Evolutionary conservation across 2,113 vertebrate genomes (phyloP).

Genomic region (Coptodon rendalli): DNA sequence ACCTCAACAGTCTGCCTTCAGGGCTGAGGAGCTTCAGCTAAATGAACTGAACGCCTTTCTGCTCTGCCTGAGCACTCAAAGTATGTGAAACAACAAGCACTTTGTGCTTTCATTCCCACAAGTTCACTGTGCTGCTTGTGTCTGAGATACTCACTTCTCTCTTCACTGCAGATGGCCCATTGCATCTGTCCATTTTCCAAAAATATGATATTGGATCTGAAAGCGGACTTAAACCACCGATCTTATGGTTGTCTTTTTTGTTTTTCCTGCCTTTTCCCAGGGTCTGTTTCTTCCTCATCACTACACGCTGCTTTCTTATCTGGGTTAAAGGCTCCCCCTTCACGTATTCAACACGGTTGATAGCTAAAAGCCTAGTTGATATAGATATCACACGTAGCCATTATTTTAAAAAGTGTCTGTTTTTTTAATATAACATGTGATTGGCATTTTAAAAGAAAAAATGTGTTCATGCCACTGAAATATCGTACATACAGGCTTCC

Average conservation of each 20-base stretch:
- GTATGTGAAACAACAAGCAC: neutral
- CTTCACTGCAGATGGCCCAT: neutral
- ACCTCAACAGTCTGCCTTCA: neutral
- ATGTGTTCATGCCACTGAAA: neutral
- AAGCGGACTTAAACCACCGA: neutral
- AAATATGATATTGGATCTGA: neutral
- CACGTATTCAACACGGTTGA: rapidly evolving
- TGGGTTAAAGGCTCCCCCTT: neutral
- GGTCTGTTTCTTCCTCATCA: neutral
- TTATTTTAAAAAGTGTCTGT: neutral
- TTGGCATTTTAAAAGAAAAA: neutral
- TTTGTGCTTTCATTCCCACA: neutral
- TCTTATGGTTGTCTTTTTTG: neutral
- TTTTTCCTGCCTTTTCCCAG: neutral
- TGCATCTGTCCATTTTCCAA: neutral
- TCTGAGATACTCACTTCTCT: neutral
- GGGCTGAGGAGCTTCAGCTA: neutral
- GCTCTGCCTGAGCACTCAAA: neutral
- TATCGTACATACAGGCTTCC: neutral
- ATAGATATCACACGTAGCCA: rapidly evolving
- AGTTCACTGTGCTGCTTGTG: neutral
- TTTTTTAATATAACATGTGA: neutral
- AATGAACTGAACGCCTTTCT: neutral
- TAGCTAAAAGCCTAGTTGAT: neutral
- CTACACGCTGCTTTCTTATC: neutral